These are phyloP conservation scores for Mareca strepera DNA, from an alignment of 2,797 vertebrate genomes.

Conservation along the genomic window DNA sequence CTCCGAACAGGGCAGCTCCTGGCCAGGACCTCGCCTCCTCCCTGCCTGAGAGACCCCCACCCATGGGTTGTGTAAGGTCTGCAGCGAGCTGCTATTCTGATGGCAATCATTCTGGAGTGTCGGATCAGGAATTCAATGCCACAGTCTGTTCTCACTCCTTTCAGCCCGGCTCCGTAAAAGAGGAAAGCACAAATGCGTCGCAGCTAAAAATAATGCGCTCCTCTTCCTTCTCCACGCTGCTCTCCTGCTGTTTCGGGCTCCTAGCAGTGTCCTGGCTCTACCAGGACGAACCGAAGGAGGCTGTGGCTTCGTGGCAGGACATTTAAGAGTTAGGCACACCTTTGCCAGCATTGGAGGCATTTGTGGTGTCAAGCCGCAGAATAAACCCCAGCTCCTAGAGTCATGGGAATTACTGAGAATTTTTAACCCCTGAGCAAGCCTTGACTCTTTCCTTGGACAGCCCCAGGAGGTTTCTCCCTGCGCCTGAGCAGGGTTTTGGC, in stretches of 20 bases:
- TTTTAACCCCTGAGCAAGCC: neutral
- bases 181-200: neutral
- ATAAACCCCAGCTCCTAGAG: neutral
- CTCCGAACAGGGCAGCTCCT: neutral
- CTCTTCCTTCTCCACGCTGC: neutral
- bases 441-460: neutral
- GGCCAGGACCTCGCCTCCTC: neutral
- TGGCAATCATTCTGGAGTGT: neutral
- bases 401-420: neutral
- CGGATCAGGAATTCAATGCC: neutral
- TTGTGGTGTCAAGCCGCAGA: neutral
- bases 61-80: rapidly evolving
- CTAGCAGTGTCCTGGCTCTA: neutral
- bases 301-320: neutral
- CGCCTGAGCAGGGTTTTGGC: neutral
- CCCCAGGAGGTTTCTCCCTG: neutral
- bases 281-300: neutral
- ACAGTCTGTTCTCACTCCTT: neutral
- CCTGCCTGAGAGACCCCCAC: neutral
- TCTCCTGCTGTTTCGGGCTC: neutral
- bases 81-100: neutral
- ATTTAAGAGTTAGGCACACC: neutral
- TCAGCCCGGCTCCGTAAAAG: neutral
- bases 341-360: neutral
- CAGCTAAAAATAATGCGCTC: neutral